Evolutionary conservation across 2,888 invertebrate genomes (phyloP).

Genomic region (Micropterix aruncella): DNA sequence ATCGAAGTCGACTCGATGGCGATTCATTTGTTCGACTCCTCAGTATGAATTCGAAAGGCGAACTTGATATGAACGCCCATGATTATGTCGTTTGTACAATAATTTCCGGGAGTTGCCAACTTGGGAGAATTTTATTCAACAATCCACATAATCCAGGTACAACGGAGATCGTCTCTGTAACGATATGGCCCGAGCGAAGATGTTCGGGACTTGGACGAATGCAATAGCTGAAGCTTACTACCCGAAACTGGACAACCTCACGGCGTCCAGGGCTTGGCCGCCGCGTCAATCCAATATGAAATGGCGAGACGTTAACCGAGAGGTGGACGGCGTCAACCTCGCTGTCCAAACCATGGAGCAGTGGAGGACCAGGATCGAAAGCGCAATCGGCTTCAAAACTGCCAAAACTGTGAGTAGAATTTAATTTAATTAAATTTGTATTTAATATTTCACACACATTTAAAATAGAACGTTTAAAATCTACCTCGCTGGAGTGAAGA

Average conservation of each 20-base stretch:
- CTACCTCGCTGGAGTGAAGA: too few relatives aligned
- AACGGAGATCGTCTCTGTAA: constrained; percentile 67
- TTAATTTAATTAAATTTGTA: not conserved
- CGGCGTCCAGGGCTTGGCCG: constrained; percentile 58
- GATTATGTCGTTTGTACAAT: too few relatives aligned
- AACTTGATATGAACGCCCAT: too few relatives aligned
- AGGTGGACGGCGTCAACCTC: constrained; percentile 41
- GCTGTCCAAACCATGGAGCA: constrained; percentile 54
- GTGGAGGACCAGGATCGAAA: constrained; percentile 61
- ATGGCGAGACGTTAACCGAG: constrained; percentile 51
- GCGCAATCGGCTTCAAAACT: constrained; percentile 57
- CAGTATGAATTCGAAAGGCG: too few relatives aligned
- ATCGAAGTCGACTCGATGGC: too few relatives aligned
- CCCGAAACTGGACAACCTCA: constrained; percentile 63
- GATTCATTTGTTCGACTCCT: too few relatives aligned
- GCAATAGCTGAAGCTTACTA: constrained; percentile 68
- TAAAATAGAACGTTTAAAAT: too few relatives aligned
- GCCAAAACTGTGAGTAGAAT: constrained; percentile 37
- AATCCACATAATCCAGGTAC: constrained; percentile 31
- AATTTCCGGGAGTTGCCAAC: too few relatives aligned
- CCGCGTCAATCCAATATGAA: constrained; percentile 45
- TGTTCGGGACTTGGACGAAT: constrained; percentile 51
- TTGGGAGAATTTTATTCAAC: not conserved
- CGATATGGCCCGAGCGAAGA: constrained; percentile 44
- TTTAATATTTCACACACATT: too few relatives aligned